Percentiles rank a stretch among this genome's conserved stretches.
Conservation (phyloP, 2,113 vertebrate species). For the Atractosteus spatula region DNA sequence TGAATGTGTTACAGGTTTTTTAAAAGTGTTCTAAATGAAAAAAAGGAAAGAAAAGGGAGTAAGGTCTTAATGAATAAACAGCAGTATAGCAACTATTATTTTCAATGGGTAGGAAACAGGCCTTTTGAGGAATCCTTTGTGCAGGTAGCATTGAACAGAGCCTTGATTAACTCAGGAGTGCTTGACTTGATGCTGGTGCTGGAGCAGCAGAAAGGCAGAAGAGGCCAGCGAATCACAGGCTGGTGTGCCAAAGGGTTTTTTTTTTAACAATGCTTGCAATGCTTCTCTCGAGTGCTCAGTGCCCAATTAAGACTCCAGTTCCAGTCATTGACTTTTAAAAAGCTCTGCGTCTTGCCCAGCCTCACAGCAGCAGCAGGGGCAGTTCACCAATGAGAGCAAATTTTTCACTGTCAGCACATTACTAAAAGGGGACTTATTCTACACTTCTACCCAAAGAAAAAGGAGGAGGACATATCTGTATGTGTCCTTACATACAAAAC, state of each 20-base stretch:
- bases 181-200: not conserved
- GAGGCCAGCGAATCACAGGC: not conserved
- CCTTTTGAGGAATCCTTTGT: no score
- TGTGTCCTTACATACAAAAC: no score
- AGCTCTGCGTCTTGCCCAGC: not conserved
- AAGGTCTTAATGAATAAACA: no score
- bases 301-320: slow-evolving; percentile 8
- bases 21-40: no score
- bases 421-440: no score
- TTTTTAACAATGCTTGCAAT: not conserved
- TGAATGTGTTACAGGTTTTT: no score
- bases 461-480: no score
- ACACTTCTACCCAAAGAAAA: no score
- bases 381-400: not conserved
- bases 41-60: no score
- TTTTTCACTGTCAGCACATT: no score
- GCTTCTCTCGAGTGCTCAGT: slow-evolving; percentile 4
- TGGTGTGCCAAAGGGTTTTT: slow-evolving; percentile 2
- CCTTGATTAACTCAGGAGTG: not conserved
- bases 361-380: not conserved
- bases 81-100: no score
- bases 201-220: not conserved
- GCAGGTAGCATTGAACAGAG: not conserved
- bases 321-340: slow-evolving; percentile 14
- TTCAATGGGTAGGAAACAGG: no score